Evolutionary conservation across 2,797 vertebrate species (phyloP).

Genomic region (Ataeniobius toweri): DNA sequence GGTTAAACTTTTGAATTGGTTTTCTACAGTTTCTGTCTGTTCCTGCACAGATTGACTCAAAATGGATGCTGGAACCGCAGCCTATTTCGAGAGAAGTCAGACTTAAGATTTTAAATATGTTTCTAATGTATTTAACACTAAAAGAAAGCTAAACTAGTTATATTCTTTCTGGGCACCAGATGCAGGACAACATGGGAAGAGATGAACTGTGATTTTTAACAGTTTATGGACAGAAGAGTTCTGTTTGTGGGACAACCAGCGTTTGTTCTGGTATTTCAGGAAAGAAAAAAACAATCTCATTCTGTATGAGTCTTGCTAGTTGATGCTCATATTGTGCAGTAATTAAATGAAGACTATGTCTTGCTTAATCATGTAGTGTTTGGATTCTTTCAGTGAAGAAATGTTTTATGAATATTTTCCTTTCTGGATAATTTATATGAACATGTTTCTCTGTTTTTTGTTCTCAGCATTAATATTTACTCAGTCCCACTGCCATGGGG

Average conservation of each 20-base stretch:
- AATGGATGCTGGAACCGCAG: background rate
- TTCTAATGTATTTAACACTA: background rate
- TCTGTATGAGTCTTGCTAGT: background rate
- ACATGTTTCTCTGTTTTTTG: background rate
- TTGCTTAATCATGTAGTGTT: background rate
- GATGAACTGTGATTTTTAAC: conserved; percentile 13
- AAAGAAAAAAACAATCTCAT: background rate
- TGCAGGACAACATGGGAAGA: background rate
- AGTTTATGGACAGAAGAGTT: background rate
- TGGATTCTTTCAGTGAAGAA: background rate
- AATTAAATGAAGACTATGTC: background rate
- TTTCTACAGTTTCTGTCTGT: background rate
- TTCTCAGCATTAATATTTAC: background rate
- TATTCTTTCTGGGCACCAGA: background rate
- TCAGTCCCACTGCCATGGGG: background rate
- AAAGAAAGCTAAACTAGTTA: background rate
- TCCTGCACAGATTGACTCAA: background rate
- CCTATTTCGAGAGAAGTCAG: background rate
- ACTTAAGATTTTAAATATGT: background rate
- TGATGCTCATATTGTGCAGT: background rate
- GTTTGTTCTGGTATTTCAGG: background rate
- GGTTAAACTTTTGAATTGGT: background rate
- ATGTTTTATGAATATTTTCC: background rate
- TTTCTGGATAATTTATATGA: background rate
- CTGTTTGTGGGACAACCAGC: too few species aligned